Evolutionary conservation across 1,140 invertebrate species (phyloP).

Genomic region (Idris sp.): DNA sequence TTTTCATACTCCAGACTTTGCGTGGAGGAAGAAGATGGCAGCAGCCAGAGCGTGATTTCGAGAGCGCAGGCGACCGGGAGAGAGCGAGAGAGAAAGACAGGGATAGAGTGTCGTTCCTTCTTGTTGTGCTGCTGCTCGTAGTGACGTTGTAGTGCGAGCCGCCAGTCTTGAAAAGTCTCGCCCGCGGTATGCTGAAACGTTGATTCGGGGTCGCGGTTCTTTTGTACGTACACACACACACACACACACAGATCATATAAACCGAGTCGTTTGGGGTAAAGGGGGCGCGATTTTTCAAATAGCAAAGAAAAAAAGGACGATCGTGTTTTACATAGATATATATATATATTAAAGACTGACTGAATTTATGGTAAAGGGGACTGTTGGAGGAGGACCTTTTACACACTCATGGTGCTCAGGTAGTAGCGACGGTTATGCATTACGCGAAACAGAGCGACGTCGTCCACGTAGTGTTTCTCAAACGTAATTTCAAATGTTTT

Average conservation of each 20-base stretch:
- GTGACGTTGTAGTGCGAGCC: constrained; percentile 42
- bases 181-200: constrained; percentile 42
- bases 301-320: too few species aligned
- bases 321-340: too few species aligned
- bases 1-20: constrained; percentile 77
- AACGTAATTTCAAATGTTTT: constrained; percentile 77
- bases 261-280: constrained; percentile 7
- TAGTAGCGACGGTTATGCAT: constrained; percentile 72
- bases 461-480: constrained; percentile 70
- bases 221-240: constrained; percentile 15
- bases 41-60: constrained; percentile 73
- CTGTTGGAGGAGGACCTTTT: constrained; percentile 61
- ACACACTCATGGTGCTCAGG: constrained; percentile 66
- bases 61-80: constrained; percentile 65
- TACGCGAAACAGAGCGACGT: constrained; percentile 62
- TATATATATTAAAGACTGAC: too few species aligned
- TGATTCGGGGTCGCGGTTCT: constrained; percentile 14
- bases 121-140: constrained; percentile 41
- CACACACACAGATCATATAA: too few species aligned
- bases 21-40: constrained; percentile 77
- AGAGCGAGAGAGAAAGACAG: constrained; percentile 57
- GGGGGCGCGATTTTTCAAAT: background rate
- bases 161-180: constrained; percentile 48
- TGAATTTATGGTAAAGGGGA: constrained; percentile 31
- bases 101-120: constrained; percentile 47